phyloP scores from a whole-genome alignment of 2,797 vertebrate species.

The Parauchenoglanis ngamensis region DNA sequence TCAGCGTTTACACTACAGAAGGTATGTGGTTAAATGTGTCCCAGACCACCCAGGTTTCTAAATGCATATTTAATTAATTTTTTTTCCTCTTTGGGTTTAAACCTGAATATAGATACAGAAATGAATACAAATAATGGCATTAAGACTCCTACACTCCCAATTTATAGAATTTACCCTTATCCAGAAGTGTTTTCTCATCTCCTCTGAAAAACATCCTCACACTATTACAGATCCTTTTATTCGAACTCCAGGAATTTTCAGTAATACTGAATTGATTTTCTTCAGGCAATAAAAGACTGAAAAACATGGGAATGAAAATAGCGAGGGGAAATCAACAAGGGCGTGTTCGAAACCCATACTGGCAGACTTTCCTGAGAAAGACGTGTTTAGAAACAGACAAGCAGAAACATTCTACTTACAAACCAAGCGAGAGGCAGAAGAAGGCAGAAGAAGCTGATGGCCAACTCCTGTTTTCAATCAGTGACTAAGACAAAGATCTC shows the following conservation, averaged over 20 bases:
- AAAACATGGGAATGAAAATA: neutral
- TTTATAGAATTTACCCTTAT: neutral
- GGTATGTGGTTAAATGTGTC: too few relatives aligned
- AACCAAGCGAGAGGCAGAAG: neutral
- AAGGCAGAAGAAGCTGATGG: neutral
- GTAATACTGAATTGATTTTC: neutral
- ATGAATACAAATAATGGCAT: neutral
- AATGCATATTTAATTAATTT: neutral
- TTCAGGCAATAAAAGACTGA: neutral
- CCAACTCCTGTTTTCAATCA: slow-evolving; percentile 27
- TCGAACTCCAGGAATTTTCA: neutral
- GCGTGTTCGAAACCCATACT: neutral
- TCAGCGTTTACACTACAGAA: too few relatives aligned
- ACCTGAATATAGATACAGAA: neutral
- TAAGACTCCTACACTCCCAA: neutral
- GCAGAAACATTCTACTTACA: neutral
- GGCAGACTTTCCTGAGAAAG: neutral
- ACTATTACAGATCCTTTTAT: neutral
- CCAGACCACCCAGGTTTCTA: too few relatives aligned
- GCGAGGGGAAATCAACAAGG: neutral
- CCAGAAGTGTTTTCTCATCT: neutral
- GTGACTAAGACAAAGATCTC: slow-evolving; percentile 35
- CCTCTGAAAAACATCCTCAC: neutral
- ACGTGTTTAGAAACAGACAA: slow-evolving; percentile 7
- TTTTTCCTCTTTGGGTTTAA: neutral